A percentile compares a stretch with the other conserved stretches of the same genome.
Conservation (phyloP, 2,888 invertebrate genomes). For the Zonitis immaculata region DNA sequence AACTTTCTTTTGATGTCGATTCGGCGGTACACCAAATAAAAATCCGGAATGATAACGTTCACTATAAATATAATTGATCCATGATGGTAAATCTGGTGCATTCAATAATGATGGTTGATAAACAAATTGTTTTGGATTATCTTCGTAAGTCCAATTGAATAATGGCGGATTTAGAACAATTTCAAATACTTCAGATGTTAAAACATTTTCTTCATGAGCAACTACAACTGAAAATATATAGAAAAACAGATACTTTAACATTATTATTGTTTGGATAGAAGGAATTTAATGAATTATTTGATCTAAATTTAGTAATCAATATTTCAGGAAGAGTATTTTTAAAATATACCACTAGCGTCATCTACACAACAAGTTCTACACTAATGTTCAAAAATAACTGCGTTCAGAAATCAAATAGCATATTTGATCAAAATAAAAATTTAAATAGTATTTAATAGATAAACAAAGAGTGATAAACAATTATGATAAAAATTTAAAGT, state of each 20-base stretch:
- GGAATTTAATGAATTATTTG: no score
- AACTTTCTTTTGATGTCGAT: slow-evolving; percentile 51
- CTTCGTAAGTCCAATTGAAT: slow-evolving; percentile 76
- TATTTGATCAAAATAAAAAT: no score
- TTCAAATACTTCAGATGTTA: slow-evolving; percentile 72
- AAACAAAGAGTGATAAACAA: no score
- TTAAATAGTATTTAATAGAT: no score
- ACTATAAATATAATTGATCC: slow-evolving; percentile 82
- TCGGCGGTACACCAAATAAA: slow-evolving; percentile 75
- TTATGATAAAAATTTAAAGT: no score
- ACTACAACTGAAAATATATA: neutral
- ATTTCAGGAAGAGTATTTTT: neutral
- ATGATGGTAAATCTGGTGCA: slow-evolving; percentile 79
- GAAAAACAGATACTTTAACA: neutral
- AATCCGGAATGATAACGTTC: slow-evolving; percentile 72
- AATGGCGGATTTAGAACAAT: slow-evolving; percentile 71
- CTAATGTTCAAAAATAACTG: neutral
- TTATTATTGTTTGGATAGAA: neutral
- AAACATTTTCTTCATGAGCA: slow-evolving; percentile 50
- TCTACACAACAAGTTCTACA: neutral
- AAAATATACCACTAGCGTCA: neutral
- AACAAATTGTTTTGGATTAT: slow-evolving; percentile 58
- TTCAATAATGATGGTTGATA: slow-evolving; percentile 72
- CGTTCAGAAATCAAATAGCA: neutral
- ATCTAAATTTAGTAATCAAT: neutral